Base-by-base conservation (phyloP, 2,113 vertebrate genomes). In the Myotis yumanensis region DNA sequence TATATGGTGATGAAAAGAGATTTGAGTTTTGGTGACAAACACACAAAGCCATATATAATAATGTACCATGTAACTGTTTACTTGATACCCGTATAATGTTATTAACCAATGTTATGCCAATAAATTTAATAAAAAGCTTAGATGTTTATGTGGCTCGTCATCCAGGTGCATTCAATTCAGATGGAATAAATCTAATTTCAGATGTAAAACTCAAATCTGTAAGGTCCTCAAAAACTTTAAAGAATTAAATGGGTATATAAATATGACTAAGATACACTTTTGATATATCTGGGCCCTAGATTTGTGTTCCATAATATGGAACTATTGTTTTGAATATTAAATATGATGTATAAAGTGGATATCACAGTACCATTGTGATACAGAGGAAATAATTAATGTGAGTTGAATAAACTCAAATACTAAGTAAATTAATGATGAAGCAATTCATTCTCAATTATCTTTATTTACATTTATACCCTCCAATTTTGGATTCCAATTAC, bases 171-270 rank as follows among this genome's bases (percentile, higher is more conserved):
- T 18, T 6, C 30, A 72, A 28, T 90, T 92, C 75, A 90, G 32
- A 73, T 76, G 57, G 14, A 16, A 92, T 68, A 75, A 73, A 51
- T 79, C 14, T 79, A 85, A 37, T 57, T 86, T 86, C 52, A 40
- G 18, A 79, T 79, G 18, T 15, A 46, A 68, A 85, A 86, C 52
- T 80, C 48, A 73, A 89, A 82, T 7, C 59, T 71, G 16, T 75
- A 91, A 96, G 11, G 35, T 80, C 30, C 76, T 64, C 17, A 86
- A 37, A 86, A 81, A 93, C 82, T 93, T 79, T 88, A 77, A 87
- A 89, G 16, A 72, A 87, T 28, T 37, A 64, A 92, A 71, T 66
- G n/a, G 7, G 14, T 46, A 73, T 86, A 12, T 64, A 93, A 81
- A 59, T 54, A 64, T 37, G 25, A 92, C 32, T 64, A 15, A 71